Percentiles rank a stretch among this genome's conserved stretches.
Conservation (phyloP, 1,140 invertebrate species). For the Lepidurus apus region DNA sequence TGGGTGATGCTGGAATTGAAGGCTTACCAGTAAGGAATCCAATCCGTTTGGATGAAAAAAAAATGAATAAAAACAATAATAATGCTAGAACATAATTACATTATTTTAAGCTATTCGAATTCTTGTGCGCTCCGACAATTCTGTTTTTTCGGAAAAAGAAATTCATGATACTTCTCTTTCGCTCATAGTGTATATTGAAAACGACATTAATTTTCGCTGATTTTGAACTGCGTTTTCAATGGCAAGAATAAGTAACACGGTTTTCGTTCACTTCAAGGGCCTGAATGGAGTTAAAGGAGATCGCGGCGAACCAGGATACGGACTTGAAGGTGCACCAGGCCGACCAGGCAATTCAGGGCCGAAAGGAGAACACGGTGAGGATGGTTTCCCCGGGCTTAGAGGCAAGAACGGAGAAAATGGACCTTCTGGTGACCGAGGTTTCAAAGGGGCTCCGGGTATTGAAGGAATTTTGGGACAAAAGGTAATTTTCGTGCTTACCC, state of each 20-base stretch:
- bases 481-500: not conserved
- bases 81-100: no score
- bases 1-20: conserved; percentile 37
- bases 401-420: conserved; percentile 36
- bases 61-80: no score
- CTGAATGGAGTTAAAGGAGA: conserved; percentile 37
- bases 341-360: not conserved
- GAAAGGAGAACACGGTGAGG: not conserved
- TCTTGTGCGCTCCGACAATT: no score
- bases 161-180: no score
- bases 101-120: no score
- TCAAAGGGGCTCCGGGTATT: conserved; percentile 37
- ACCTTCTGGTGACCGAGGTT: conserved; percentile 36
- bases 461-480: not conserved
- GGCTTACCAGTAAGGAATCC: conserved; percentile 33
- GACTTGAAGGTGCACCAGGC: not conserved
- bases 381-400: not conserved
- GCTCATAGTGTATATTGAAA: no score
- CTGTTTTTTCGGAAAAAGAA: no score
- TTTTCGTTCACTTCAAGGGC: conserved; percentile 35
- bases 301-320: conserved; percentile 30
- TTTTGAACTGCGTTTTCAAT: not conserved
- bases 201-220: not conserved
- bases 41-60: no score
- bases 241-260: conserved; percentile 24